A percentile compares a stretch with the other conserved stretches of the same genome.
Evolutionary conservation across 2,113 vertebrate genomes (phyloP).

Genomic region (Podocnemis expansa): DNA sequence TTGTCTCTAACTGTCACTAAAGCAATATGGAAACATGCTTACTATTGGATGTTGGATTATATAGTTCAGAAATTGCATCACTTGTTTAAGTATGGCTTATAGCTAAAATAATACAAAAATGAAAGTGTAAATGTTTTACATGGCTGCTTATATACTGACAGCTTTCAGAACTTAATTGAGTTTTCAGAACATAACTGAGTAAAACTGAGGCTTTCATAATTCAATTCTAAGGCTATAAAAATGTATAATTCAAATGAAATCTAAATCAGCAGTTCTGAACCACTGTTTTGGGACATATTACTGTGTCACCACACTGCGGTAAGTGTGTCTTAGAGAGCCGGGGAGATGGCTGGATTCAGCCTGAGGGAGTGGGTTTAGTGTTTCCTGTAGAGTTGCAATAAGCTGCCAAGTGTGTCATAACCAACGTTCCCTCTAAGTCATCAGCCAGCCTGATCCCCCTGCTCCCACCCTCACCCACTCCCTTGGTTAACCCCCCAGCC

Average conservation of each 20-base stretch:
- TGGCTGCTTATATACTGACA: background rate
- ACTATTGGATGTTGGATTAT: background rate
- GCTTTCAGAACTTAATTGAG: background rate
- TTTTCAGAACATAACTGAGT: background rate
- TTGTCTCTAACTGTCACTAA: background rate
- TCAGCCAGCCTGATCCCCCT: no score
- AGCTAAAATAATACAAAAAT: background rate
- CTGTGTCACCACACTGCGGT: no score
- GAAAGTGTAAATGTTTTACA: background rate
- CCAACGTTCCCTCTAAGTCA: no score
- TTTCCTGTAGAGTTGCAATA: no score
- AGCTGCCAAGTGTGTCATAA: no score
- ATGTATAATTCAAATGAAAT: background rate
- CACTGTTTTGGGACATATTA: no score
- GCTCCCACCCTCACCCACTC: no score
- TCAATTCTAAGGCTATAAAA: background rate
- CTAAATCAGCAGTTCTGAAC: no score
- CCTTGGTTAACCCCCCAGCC: no score
- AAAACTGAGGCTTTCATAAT: background rate
- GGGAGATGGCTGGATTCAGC: no score
- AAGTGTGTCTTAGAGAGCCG: no score
- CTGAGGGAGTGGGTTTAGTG: no score
- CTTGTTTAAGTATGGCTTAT: background rate
- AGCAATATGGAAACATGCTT: background rate
- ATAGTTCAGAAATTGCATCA: background rate